phyloP scores from a whole-genome alignment of 2,797 vertebrate genomes.

The Nasua narica region DNA sequence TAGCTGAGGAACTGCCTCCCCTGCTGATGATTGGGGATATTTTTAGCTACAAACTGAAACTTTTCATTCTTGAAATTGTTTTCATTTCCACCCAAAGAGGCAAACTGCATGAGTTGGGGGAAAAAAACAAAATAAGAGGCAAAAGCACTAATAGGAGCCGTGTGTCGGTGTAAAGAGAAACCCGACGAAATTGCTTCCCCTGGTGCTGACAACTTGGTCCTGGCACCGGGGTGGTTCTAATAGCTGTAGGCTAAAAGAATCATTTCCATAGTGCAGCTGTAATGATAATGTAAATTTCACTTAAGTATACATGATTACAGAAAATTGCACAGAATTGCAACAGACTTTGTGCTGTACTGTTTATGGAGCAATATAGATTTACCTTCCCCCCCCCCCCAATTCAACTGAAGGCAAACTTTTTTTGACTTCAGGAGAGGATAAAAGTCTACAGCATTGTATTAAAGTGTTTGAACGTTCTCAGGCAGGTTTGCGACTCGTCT shows the following conservation, averaged over 20 bases:
- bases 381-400: constrained; percentile 56
- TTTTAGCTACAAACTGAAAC: constrained; percentile 81
- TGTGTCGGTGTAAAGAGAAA: constrained; percentile 76
- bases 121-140: constrained; percentile 52
- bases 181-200: constrained; percentile 72
- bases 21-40: constrained; percentile 76
- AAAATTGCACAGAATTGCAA: constrained; percentile 82
- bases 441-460: constrained; percentile 60
- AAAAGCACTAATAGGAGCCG: constrained; percentile 57
- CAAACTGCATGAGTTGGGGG: constrained; percentile 64
- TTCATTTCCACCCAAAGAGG: constrained; percentile 81
- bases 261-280: constrained; percentile 68
- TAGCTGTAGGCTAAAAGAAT: constrained; percentile 75
- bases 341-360: constrained; percentile 72
- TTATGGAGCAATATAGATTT: constrained; percentile 80
- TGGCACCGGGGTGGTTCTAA: constrained; percentile 71
- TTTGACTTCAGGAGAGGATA: constrained; percentile 67
- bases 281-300: constrained; percentile 81
- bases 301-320: constrained; percentile 81
- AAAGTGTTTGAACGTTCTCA: constrained; percentile 60
- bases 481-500: constrained; percentile 52
- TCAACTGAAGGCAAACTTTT: constrained; percentile 73
- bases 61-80: constrained; percentile 83
- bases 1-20: constrained; percentile 73
- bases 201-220: constrained; percentile 76